Conservation (phyloP, 2,797 vertebrate species). For the Antennarius maculatus region DNA sequence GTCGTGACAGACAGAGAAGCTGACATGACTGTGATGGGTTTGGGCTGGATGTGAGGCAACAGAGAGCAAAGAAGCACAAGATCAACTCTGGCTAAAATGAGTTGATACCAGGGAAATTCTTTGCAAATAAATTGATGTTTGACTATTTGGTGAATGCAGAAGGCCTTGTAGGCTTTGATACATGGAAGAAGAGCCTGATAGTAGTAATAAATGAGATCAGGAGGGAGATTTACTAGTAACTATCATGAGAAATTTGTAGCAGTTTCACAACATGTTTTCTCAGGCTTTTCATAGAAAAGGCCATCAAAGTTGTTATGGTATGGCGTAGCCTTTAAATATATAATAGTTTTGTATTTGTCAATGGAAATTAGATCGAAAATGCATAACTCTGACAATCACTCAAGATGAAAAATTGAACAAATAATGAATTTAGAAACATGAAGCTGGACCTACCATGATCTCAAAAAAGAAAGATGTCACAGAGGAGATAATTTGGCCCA, state of each 20-base stretch:
- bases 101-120: conserved; percentile 31
- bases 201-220: not conserved
- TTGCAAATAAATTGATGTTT: conserved; percentile 48
- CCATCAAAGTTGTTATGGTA: no score
- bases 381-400: no score
- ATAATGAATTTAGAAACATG: no score
- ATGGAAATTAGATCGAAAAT: no score
- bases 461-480: no score
- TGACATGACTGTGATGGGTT: conserved; percentile 46
- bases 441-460: no score
- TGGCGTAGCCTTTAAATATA: no score
- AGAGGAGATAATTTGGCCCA: no score
- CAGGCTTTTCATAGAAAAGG: no score
- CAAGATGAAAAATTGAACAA: no score
- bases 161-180: not conserved
- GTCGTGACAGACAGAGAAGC: conserved; percentile 33
- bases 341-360: no score
- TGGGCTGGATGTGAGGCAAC: conserved; percentile 25
- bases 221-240: not conserved
- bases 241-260: not conserved
- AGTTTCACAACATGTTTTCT: not conserved
- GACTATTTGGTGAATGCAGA: conserved; percentile 18
- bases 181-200: not conserved
- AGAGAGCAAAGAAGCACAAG: conserved; percentile 50
- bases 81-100: conserved; percentile 46